These are phyloP conservation scores for Apistogramma diplotaenia DNA, from an alignment of 2,113 vertebrate species.

Conservation along the genomic window DNA sequence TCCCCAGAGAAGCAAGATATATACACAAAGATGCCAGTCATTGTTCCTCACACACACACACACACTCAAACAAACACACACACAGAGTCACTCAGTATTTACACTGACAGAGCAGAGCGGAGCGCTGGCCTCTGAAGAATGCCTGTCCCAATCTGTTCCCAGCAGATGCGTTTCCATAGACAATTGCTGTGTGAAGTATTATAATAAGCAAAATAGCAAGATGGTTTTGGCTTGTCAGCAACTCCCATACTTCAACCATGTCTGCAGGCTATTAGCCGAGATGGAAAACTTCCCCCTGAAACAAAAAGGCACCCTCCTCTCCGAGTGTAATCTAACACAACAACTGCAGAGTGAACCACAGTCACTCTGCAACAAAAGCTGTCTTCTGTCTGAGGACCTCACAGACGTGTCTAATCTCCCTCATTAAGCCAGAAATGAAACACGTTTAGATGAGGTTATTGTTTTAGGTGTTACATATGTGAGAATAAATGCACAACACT, in stretches of 20 bases:
- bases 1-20: conserved; percentile 61
- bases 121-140: conserved; percentile 57
- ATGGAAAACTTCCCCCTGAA: conserved; percentile 65
- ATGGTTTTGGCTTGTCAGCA: conserved; percentile 68
- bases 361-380: conserved; percentile 29
- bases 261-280: conserved; percentile 74
- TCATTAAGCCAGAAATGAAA: conserved; percentile 52
- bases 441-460: conserved; percentile 49
- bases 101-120: conserved; percentile 48
- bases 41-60: conserved; percentile 42
- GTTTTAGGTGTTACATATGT: conserved; percentile 36
- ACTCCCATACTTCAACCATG: conserved; percentile 59
- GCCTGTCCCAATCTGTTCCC: conserved; percentile 72
- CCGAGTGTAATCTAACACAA: conserved; percentile 48
- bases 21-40: conserved; percentile 68
- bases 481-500: conserved; percentile 6
- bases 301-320: conserved; percentile 62
- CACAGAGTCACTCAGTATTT: conserved; percentile 48
- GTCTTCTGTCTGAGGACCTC: conserved; percentile 27
- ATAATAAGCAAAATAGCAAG: conserved; percentile 73
- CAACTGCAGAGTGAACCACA: conserved; percentile 43
- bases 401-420: conserved; percentile 36
- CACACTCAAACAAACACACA: conserved; percentile 12
- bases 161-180: conserved; percentile 73
- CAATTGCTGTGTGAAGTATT: conserved; percentile 73